phyloP scores from a whole-genome alignment of 2,888 invertebrate species.

The Ectropis crepuscularia region DNA sequence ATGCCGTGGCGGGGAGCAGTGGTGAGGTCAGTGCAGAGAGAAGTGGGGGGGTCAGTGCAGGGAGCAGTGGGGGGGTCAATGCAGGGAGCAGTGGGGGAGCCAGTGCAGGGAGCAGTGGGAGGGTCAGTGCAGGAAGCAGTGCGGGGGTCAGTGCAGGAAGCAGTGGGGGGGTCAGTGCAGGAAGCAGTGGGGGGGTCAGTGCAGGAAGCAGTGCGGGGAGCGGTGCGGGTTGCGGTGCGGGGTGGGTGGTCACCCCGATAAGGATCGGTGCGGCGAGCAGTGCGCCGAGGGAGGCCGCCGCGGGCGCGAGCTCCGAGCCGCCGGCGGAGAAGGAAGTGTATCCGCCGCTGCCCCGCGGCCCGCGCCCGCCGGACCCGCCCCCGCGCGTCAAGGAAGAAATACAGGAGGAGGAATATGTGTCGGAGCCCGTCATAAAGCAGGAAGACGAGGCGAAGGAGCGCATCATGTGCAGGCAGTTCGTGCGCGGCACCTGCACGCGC shows the following conservation, averaged over 20 bases:
- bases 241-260: neutral
- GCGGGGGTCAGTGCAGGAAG: neutral
- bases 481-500: slow-evolving; percentile 62
- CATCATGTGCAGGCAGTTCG: slow-evolving; percentile 64
- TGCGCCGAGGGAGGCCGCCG: neutral
- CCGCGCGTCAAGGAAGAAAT: slow-evolving; percentile 53
- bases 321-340: slow-evolving; percentile 40
- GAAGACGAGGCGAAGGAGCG: neutral
- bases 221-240: neutral
- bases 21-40: too few relatives aligned
- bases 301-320: neutral
- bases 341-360: slow-evolving; percentile 65
- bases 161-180: neutral
- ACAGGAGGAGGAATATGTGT: slow-evolving; percentile 49
- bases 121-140: neutral
- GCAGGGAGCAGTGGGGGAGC: neutral
- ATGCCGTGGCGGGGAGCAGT: too few relatives aligned
- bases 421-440: slow-evolving; percentile 6
- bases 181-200: too few relatives aligned
- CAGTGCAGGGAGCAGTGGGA: too few relatives aligned
- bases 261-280: neutral
- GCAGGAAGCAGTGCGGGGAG: too few relatives aligned
- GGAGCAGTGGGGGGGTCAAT: neutral
- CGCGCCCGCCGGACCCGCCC: slow-evolving; percentile 41
- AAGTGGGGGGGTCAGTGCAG: neutral